phyloP scores from a whole-genome alignment of 2,797 vertebrate genomes.

The Rhabdophis nuchalis region DNA sequence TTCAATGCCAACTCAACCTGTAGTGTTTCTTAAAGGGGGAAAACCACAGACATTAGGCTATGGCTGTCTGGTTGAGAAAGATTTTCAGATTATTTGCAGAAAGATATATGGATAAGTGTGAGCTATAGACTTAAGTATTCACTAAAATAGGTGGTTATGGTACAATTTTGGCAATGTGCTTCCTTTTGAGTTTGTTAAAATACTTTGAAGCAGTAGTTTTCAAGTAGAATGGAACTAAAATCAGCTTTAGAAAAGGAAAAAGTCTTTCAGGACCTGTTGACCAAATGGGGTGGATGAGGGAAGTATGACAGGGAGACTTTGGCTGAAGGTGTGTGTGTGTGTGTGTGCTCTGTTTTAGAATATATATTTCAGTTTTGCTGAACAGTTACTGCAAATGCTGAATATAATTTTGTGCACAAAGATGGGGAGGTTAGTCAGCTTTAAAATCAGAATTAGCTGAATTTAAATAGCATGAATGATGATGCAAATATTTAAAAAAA shows the following conservation, averaged over 20 bases:
- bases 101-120: constrained; percentile 9
- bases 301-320: neutral
- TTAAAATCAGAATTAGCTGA: neutral
- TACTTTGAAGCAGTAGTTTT: neutral
- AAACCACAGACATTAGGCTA: constrained; percentile 47
- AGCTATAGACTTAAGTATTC: neutral
- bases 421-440: neutral
- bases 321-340: neutral
- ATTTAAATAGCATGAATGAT: neutral
- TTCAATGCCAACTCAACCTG: constrained; percentile 56
- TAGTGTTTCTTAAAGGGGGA: constrained; percentile 48
- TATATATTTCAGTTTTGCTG: neutral
- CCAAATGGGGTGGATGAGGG: neutral
- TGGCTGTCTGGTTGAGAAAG: constrained; percentile 39
- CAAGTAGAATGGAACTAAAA: neutral
- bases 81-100: constrained; percentile 21
- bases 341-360: neutral
- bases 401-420: neutral
- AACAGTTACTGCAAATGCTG: neutral
- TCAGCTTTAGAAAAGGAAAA: neutral
- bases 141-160: neutral
- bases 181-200: neutral
- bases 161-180: neutral
- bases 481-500: neutral
- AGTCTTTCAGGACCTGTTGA: neutral